Evolutionary conservation across 2,888 invertebrate genomes (phyloP).

Genomic region (Cistogaster globosa): DNA sequence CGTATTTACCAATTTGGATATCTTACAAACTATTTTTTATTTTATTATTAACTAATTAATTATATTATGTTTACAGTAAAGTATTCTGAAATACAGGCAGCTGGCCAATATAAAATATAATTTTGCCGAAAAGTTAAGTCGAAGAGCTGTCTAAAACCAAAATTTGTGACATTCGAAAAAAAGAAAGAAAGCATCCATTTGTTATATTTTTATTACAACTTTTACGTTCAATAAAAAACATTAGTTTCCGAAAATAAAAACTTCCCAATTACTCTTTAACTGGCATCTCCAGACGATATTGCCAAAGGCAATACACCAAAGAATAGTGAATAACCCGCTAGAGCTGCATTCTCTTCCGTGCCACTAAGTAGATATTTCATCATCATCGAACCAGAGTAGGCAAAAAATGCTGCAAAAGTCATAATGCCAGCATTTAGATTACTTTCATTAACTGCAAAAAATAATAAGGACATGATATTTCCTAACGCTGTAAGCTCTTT

Average conservation of each 20-base stretch:
- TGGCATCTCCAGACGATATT: not conserved
- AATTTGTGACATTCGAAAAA: too few relatives aligned
- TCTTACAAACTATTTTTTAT: too few relatives aligned
- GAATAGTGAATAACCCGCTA: conserved; percentile 74
- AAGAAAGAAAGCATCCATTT: too few relatives aligned
- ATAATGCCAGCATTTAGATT: conserved; percentile 74
- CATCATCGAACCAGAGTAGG: conserved; percentile 73
- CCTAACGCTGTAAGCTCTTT: conserved; percentile 76
- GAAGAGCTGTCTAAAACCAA: too few relatives aligned
- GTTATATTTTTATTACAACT: not conserved
- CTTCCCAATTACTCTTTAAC: not conserved
- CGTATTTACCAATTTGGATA: too few relatives aligned
- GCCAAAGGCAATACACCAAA: conserved; percentile 70
- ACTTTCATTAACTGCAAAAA: conserved; percentile 72
- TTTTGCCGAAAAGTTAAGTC: too few relatives aligned
- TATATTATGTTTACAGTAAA: too few relatives aligned
- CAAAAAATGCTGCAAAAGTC: conserved; percentile 72
- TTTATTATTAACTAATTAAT: too few relatives aligned
- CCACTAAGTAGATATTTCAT: conserved; percentile 73
- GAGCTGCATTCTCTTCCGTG: conserved; percentile 72
- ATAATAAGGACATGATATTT: conserved; percentile 76
- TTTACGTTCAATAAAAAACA: not conserved
- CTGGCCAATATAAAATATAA: too few relatives aligned
- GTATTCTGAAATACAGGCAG: too few relatives aligned
- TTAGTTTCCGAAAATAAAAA: not conserved